These are phyloP conservation scores for Casuarius casuarius DNA, from an alignment of 2,113 vertebrate genomes.

Conservation along the genomic window DNA sequence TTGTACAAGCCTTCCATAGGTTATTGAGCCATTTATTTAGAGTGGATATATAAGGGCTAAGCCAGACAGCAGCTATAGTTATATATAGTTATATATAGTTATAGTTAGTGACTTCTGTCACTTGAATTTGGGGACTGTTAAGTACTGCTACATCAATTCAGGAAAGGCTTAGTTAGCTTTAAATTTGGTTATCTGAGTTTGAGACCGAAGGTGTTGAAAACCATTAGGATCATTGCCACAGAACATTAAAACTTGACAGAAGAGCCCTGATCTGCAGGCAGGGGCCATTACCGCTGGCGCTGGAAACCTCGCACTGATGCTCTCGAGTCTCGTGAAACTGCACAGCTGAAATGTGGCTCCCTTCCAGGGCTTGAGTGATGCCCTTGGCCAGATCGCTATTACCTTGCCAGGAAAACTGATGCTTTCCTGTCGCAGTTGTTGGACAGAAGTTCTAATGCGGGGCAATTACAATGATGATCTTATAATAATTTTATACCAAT, in stretches of 20 bases:
- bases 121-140: neutral
- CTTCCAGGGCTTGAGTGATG: neutral
- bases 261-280: neutral
- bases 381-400: fast-evolving
- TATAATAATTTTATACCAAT: neutral
- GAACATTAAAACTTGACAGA: neutral
- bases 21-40: neutral
- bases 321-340: fast-evolving
- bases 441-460: neutral
- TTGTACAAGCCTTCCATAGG: neutral
- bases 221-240: fast-evolving
- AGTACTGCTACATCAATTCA: neutral
- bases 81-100: too few species aligned
- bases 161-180: neutral
- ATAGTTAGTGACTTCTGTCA: too few species aligned
- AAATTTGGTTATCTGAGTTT: neutral
- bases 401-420: neutral
- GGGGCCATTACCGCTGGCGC: fast-evolving
- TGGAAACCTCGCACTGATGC: neutral
- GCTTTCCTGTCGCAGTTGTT: neutral
- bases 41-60: fast-evolving
- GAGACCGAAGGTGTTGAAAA: neutral
- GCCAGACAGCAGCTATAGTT: neutral
- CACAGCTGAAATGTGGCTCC: fast-evolving
- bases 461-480: neutral